phyloP scores from a whole-genome alignment of 2,888 invertebrate species.

The Zele albiditarsus region DNA sequence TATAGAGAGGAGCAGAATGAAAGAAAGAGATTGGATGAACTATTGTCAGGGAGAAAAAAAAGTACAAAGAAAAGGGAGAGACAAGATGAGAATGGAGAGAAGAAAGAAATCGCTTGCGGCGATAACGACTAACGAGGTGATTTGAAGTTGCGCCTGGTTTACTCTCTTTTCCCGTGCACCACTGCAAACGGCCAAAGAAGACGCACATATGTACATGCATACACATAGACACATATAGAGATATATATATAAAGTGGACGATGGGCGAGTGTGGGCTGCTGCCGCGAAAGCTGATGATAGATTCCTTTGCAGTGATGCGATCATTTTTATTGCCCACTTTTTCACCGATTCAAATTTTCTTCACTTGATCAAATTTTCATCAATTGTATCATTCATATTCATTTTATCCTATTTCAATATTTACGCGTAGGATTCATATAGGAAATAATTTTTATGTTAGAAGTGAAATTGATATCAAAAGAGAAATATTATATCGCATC shows the following conservation, averaged over 20 bases:
- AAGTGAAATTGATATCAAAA: no score
- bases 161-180: slow-evolving; percentile 11
- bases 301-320: slow-evolving; percentile 36
- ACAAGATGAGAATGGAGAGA: slow-evolving; percentile 20
- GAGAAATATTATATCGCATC: background rate
- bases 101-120: slow-evolving; percentile 40
- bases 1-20: background rate
- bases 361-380: background rate
- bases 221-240: background rate
- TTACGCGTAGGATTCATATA: no score
- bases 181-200: slow-evolving; percentile 26
- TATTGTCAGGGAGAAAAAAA: slow-evolving; percentile 40
- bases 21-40: slow-evolving; percentile 42
- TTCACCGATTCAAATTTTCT: slow-evolving; percentile 13
- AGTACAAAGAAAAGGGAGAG: slow-evolving; percentile 4
- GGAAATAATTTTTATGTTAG: no score
- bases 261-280: slow-evolving; percentile 49
- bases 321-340: slow-evolving; percentile 24
- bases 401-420: no score
- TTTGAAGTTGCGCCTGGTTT: slow-evolving; percentile 50
- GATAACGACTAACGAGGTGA: slow-evolving; percentile 56
- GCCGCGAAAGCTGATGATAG: slow-evolving; percentile 15
- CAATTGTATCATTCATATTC: background rate
- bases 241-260: slow-evolving; percentile 42
- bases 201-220: background rate